Percentiles rank a stretch among this genome's conserved stretches.
phyloP scores from a whole-genome alignment of 1,140 invertebrate species.

The Diachasma alloeum region DNA sequence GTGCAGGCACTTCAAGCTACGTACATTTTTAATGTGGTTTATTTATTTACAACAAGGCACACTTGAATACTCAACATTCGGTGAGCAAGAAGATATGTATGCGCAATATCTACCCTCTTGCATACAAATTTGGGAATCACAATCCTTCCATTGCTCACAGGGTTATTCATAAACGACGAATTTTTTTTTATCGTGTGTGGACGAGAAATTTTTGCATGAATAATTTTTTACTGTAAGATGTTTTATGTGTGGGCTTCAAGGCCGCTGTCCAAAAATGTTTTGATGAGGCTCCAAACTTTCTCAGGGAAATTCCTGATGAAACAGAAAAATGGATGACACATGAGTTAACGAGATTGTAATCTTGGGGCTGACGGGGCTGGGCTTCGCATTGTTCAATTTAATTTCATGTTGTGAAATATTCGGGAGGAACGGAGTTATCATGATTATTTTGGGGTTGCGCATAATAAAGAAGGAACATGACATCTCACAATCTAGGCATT shows the following conservation, averaged over 20 bases:
- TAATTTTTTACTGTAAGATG: not conserved
- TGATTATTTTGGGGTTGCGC: no score
- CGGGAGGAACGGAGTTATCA: no score
- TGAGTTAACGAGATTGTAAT: no score
- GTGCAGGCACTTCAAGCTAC: not conserved
- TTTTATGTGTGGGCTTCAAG: conserved; percentile 58
- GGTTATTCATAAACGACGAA: not conserved
- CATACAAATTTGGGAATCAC: not conserved
- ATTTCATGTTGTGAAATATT: no score
- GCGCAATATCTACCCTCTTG: not conserved
- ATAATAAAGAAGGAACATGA: no score
- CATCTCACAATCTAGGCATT: no score
- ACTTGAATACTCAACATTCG: not conserved
- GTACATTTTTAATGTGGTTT: not conserved
- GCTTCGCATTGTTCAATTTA: no score
- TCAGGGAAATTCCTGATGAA: conserved; percentile 61
- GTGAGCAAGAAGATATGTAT: not conserved
- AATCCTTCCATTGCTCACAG: not conserved
- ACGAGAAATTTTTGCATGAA: not conserved
- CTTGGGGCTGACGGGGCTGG: no score
- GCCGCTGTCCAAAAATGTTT: conserved; percentile 66
- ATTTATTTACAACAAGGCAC: not conserved
- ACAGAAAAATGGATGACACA: conserved; percentile 15
- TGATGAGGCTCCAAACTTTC: conserved; percentile 51
- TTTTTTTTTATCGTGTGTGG: not conserved